These are phyloP conservation scores for Siniperca scherzeri DNA, from an alignment of 2,797 vertebrate species.

Conservation along the genomic window DNA sequence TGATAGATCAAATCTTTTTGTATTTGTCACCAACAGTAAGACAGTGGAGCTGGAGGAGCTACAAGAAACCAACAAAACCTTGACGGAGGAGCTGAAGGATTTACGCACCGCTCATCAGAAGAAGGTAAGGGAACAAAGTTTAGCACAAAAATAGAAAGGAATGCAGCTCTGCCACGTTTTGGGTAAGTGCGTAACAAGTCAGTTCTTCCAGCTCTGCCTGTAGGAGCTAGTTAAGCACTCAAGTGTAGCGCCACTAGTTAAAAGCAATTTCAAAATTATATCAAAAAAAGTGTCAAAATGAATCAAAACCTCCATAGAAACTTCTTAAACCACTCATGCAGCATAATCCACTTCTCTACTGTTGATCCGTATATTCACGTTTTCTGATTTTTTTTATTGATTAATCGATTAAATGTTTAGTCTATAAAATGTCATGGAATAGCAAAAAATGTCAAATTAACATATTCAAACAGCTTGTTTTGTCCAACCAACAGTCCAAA, in stretches of 20 bases:
- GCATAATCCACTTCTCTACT: neutral
- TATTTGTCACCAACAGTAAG: slow-evolving; percentile 60
- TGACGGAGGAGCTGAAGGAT: slow-evolving; percentile 69
- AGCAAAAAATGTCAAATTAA: too few species aligned
- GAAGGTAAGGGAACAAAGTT: slow-evolving; percentile 55
- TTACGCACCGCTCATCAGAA: slow-evolving; percentile 61
- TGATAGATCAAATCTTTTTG: neutral
- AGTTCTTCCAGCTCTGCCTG: neutral
- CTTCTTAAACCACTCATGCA: neutral
- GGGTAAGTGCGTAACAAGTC: neutral
- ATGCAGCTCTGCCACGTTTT: neutral
- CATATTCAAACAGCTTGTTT: neutral
- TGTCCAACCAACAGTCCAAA: too few species aligned
- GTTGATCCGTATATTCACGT: neutral
- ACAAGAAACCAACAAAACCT: slow-evolving; percentile 47
- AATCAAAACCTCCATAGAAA: neutral
- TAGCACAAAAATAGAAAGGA: neutral
- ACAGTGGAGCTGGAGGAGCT: slow-evolving; percentile 73
- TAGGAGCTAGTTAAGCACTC: neutral
- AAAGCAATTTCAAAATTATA: neutral
- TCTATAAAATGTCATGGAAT: neutral
- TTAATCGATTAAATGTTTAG: neutral
- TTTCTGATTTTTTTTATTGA: neutral
- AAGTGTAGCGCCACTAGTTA: neutral
- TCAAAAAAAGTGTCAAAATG: neutral